These are phyloP conservation scores for Sebastes glaucus DNA, from an alignment of 2,797 vertebrate genomes.

Conservation along the genomic window DNA sequence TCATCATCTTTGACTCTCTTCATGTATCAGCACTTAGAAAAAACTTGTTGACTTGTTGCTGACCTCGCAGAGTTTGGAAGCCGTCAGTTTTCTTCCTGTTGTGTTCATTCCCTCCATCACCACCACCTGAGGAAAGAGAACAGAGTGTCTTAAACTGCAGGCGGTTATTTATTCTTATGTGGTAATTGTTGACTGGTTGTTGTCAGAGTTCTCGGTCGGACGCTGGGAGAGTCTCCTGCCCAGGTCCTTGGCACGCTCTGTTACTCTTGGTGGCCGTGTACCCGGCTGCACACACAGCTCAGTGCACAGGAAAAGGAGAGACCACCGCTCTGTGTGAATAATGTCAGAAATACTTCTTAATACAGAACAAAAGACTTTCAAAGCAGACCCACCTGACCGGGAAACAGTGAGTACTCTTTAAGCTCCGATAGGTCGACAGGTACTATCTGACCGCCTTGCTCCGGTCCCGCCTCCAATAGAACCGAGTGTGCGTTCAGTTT, in stretches of 20 bases:
- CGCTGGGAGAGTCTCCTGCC: slow-evolving; percentile 52
- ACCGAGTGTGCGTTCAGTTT: slow-evolving; percentile 92
- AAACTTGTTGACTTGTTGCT: neutral
- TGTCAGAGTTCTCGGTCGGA: slow-evolving; percentile 82
- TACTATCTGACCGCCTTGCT: slow-evolving; percentile 86
- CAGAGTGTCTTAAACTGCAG: neutral
- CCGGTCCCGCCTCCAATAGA: slow-evolving; percentile 88
- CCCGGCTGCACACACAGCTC: slow-evolving; percentile 73
- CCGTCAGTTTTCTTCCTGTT: slow-evolving; percentile 85
- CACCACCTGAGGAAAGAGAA: slow-evolving; percentile 83
- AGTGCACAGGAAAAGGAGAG: slow-evolving; percentile 76
- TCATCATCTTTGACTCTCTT: neutral
- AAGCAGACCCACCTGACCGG: slow-evolving; percentile 88
- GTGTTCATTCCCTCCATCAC: slow-evolving; percentile 91
- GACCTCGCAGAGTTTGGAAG: slow-evolving; percentile 90
- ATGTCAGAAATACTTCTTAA: neutral
- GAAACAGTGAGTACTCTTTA: slow-evolving; percentile 91
- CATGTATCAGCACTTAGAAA: neutral
- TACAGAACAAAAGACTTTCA: neutral
- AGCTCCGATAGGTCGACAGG: slow-evolving; percentile 90
- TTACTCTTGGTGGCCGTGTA: slow-evolving; percentile 77
- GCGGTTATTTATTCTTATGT: neutral
- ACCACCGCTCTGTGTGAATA: slow-evolving; percentile 50
- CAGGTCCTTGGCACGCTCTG: slow-evolving; percentile 76
- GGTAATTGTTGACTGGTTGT: neutral